Conservation (phyloP, 2,113 vertebrate species). For the Mormyrus iriodes region DNA sequence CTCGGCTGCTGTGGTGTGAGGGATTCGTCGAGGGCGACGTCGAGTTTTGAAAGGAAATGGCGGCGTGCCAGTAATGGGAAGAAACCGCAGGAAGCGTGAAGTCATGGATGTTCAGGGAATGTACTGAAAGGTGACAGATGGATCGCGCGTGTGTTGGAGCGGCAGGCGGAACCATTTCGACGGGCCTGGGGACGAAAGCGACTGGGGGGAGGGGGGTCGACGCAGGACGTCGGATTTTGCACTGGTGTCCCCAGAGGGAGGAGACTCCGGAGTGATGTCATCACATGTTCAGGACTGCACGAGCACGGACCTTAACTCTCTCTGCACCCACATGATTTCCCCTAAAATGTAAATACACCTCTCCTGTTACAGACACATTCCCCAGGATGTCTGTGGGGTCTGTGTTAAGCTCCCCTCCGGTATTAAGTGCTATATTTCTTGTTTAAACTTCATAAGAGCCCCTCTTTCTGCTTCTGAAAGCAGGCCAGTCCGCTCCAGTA, state of each 20-base stretch:
- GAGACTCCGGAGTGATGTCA: background rate
- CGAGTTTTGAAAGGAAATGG: background rate
- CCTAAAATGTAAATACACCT: background rate
- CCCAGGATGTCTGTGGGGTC: background rate
- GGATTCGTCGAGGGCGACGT: background rate
- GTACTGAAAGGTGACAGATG: background rate
- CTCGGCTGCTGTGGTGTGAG: background rate
- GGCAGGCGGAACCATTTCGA: background rate
- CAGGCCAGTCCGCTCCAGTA: background rate
- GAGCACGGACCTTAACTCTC: background rate
- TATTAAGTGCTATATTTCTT: constrained; percentile 3
- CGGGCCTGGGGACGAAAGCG: background rate
- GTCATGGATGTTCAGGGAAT: background rate
- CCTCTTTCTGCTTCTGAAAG: background rate
- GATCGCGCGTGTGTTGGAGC: background rate
- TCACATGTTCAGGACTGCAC: too few relatives aligned
- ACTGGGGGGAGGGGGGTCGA: background rate
- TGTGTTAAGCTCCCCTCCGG: background rate
- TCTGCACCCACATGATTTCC: background rate
- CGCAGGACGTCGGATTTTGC: background rate
- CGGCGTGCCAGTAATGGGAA: too few relatives aligned
- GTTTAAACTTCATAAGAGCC: background rate
- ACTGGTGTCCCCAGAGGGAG: background rate
- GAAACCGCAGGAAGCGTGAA: background rate
- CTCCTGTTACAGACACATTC: background rate